These are phyloP conservation scores for Drosophila lini DNA, from an alignment of 1,140 invertebrate genomes.

Conservation along the genomic window DNA sequence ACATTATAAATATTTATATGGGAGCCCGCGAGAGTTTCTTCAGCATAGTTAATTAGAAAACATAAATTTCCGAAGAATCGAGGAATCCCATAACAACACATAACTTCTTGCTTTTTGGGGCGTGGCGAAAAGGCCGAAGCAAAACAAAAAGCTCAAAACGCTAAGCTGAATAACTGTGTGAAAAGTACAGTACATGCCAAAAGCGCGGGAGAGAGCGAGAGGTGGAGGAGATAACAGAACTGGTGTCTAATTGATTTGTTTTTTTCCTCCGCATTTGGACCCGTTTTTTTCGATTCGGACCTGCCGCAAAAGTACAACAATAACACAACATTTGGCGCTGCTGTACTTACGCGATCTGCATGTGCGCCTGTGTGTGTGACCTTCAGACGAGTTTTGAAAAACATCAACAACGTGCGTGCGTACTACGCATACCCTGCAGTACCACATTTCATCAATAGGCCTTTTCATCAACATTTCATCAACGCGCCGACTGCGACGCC, in stretches of 20 bases:
- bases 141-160: constrained; percentile 70
- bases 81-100: constrained; percentile 10
- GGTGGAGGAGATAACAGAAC: constrained; percentile 43
- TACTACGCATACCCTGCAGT: constrained; percentile 61
- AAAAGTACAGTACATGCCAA: constrained; percentile 69
- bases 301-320: constrained; percentile 48
- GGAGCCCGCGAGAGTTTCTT: constrained; percentile 53
- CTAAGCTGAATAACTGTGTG: constrained; percentile 41
- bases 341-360: constrained; percentile 69
- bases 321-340: constrained; percentile 51
- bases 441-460: no score
- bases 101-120: constrained; percentile 36
- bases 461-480: no score
- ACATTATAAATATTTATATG: constrained; percentile 61
- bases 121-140: constrained; percentile 60
- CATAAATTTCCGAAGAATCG: constrained; percentile 26
- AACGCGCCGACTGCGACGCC: no score
- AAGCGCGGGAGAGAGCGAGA: constrained; percentile 3
- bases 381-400: constrained; percentile 75
- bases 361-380: constrained; percentile 47
- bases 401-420: constrained; percentile 69
- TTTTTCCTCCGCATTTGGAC: constrained; percentile 15
- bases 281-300: constrained; percentile 32
- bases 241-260: constrained; percentile 44
- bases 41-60: constrained; percentile 69